These are phyloP conservation scores for Luscinia megarhynchos DNA, from an alignment of 2,797 vertebrate species.

Conservation along the genomic window DNA sequence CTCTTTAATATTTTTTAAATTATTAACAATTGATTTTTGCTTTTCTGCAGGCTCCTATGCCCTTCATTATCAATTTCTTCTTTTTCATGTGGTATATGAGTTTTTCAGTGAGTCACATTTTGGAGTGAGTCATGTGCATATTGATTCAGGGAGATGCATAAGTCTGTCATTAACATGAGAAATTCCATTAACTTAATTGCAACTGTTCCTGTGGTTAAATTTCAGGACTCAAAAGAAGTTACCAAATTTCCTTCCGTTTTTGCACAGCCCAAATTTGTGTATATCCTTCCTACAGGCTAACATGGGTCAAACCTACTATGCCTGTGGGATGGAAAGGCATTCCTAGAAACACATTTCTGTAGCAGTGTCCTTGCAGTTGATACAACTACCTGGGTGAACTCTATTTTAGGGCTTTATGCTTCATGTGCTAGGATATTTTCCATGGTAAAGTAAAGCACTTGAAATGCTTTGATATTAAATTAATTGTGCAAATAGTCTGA, in stretches of 20 bases:
- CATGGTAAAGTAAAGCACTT: not conserved
- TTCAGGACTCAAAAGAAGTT: not conserved
- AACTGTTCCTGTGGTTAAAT: conserved; percentile 3
- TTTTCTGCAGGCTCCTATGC: not conserved
- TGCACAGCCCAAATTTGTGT: not conserved
- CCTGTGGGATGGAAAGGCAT: not conserved
- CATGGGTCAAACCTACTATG: not conserved
- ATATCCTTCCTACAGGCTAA: not conserved
- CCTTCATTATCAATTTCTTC: conserved; percentile 11
- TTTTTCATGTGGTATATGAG: not conserved
- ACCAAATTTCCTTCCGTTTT: not conserved
- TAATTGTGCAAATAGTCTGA: not conserved
- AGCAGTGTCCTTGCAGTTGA: not conserved
- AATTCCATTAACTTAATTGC: conserved; percentile 33
- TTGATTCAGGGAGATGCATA: not conserved
- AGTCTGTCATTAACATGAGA: conserved; percentile 31
- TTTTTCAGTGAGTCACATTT: conserved; percentile 54
- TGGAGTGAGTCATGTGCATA: conserved; percentile 50
- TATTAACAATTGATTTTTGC: not conserved
- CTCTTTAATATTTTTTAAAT: conserved; percentile 36
- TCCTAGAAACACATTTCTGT: not conserved
- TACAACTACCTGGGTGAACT: not conserved
- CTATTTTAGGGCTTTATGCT: not conserved
- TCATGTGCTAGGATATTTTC: not conserved
- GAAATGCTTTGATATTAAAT: not conserved